A percentile compares a stretch with the other conserved stretches of the same genome.
Conservation (phyloP, 2,888 invertebrate species). For the Melanchra persicariae region DNA sequence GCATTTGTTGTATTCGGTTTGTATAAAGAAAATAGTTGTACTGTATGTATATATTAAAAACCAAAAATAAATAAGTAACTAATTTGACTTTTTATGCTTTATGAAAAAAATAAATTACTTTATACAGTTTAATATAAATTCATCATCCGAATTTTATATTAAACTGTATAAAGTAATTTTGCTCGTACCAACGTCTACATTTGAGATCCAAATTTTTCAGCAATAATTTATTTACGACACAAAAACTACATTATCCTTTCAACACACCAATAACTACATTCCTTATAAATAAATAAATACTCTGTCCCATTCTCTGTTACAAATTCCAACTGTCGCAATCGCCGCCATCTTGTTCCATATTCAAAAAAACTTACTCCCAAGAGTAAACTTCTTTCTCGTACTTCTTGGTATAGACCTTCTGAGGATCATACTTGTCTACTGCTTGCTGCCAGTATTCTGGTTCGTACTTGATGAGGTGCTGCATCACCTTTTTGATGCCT, state of each 20-base stretch:
- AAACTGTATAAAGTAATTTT: neutral
- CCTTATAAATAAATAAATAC: neutral
- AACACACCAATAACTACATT: too few species aligned
- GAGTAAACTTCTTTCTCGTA: conserved; percentile 80
- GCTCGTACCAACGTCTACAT: neutral
- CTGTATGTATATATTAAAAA: neutral
- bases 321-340: conserved; percentile 15
- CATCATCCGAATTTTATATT: too few species aligned
- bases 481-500: conserved; percentile 82
- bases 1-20: too few species aligned
- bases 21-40: too few species aligned
- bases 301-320: neutral
- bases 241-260: neutral
- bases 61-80: too few species aligned
- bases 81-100: too few species aligned
- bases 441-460: conserved; percentile 79
- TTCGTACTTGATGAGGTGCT: conserved; percentile 82
- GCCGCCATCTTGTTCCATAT: conserved; percentile 12
- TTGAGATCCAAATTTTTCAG: neutral
- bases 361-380: conserved; percentile 37
- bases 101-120: too few species aligned
- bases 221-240: neutral
- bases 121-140: too few species aligned
- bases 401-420: conserved; percentile 77
- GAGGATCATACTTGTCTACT: conserved; percentile 83